Conservation (phyloP, 2,797 vertebrate species). For the Macroramphosus scolopax region DNA sequence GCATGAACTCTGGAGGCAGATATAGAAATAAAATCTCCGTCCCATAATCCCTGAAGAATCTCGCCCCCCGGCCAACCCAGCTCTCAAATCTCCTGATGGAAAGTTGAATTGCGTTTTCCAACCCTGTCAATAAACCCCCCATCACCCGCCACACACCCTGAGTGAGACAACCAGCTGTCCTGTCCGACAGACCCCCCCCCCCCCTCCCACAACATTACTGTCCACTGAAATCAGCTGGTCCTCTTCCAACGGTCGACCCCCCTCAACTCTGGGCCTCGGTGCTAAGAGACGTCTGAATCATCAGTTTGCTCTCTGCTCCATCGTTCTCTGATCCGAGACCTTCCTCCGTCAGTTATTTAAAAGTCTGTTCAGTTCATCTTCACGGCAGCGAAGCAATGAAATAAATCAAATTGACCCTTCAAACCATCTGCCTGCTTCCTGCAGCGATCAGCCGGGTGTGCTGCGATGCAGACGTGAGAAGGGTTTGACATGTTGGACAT, state of each 20-base stretch:
- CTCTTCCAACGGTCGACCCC: slow-evolving; percentile 17
- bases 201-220: slow-evolving; percentile 63
- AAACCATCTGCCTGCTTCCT: too few relatives aligned
- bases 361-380: too few relatives aligned
- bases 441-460: too few relatives aligned
- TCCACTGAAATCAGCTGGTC: slow-evolving; percentile 57
- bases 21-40: slow-evolving; percentile 37
- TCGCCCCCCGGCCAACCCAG: slow-evolving; percentile 17
- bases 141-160: slow-evolving; percentile 1
- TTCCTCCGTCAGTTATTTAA: too few relatives aligned
- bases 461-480: too few relatives aligned
- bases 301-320: too few relatives aligned
- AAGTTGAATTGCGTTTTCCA: slow-evolving; percentile 56
- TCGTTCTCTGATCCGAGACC: too few relatives aligned
- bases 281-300: too few relatives aligned
- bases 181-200: slow-evolving; percentile 39
- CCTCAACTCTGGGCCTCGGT: too few relatives aligned
- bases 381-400: too few relatives aligned
- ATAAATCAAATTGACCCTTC: too few relatives aligned
- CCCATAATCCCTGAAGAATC: slow-evolving; percentile 28
- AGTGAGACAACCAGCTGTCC: slow-evolving; percentile 63
- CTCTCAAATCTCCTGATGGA: slow-evolving; percentile 58
- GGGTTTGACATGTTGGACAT: too few relatives aligned
- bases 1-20: slow-evolving; percentile 10
- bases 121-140: slow-evolving; percentile 40